phyloP scores from a whole-genome alignment of 2,797 vertebrate genomes.

The Bryconaethiops microstoma region DNA sequence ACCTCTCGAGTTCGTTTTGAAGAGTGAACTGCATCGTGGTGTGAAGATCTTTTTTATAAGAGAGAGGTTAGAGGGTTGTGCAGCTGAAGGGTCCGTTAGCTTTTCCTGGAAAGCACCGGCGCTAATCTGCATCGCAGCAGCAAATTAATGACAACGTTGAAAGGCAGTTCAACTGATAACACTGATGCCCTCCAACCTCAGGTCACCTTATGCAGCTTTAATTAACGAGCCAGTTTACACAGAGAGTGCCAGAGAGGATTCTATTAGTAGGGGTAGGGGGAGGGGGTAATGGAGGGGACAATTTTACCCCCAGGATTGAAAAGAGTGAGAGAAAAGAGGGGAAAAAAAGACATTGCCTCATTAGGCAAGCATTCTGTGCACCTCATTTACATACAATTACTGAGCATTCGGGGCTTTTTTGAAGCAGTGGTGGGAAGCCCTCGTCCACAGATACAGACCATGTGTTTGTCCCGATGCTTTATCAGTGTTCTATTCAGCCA shows the following conservation, averaged over 20 bases:
- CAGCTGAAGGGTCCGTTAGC: background rate
- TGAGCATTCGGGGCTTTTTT: constrained; percentile 28
- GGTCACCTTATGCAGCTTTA: constrained; percentile 48
- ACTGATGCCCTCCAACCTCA: constrained; percentile 43
- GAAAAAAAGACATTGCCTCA: constrained; percentile 41
- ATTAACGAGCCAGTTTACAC: constrained; percentile 54
- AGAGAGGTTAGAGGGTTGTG: constrained; percentile 15
- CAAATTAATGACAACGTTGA: constrained; percentile 61
- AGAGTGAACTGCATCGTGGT: background rate
- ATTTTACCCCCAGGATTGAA: constrained; percentile 38
- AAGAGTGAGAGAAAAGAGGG: constrained; percentile 15
- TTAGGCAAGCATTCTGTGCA: constrained; percentile 52
- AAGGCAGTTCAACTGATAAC: constrained; percentile 49
- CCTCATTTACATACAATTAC: constrained; percentile 63
- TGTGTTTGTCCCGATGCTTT: too few relatives aligned
- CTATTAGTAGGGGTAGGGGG: constrained; percentile 31
- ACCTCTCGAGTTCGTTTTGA: constrained; percentile 2
- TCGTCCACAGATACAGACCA: background rate
- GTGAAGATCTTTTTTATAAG: constrained; percentile 22
- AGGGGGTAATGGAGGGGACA: constrained; percentile 33
- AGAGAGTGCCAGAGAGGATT: constrained; percentile 32
- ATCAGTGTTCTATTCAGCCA: constrained; percentile 6
- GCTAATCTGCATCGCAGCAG: constrained; percentile 20
- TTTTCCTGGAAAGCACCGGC: constrained; percentile 26
- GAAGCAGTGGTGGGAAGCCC: background rate